phyloP scores from a whole-genome alignment of 2,797 vertebrate species.

The Notolepis coatsorum region DNA sequence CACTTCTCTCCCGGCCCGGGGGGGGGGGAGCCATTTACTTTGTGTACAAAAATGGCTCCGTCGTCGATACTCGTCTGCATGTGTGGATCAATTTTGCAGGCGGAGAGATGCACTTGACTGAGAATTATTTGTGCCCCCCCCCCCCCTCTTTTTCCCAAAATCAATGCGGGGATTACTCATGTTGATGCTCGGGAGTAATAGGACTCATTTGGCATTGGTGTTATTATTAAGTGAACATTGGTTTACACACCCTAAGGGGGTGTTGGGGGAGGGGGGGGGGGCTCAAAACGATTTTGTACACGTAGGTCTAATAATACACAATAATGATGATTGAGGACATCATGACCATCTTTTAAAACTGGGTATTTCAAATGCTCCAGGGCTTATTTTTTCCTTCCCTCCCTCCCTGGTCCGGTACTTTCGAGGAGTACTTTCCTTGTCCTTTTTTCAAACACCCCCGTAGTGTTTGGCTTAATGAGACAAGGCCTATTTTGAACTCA shows the following conservation, averaged over 20 bases:
- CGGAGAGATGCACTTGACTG: constrained; percentile 29
- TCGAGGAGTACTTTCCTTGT: constrained; percentile 44
- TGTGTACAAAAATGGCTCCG: constrained; percentile 3
- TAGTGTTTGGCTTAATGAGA: constrained; percentile 39
- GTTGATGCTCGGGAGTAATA: constrained; percentile 38
- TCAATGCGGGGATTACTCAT: constrained; percentile 25
- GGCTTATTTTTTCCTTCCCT: no score
- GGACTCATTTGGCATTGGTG: constrained; percentile 20
- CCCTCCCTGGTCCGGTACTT: constrained; percentile 3
- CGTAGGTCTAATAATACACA: constrained; percentile 11
- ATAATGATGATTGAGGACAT: constrained; percentile 7
- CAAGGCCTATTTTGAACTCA: constrained; percentile 51
- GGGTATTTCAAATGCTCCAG: constrained; percentile 34
- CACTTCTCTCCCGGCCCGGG: constrained; percentile 6
- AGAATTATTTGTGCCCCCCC: constrained; percentile 28
- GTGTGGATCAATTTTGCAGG: constrained; percentile 34
- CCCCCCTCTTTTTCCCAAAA: no score
- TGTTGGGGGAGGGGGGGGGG: constrained; percentile 16
- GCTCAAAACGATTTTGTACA: constrained; percentile 33
- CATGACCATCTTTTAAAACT: constrained; percentile 38
- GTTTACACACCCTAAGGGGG: constrained; percentile 7
- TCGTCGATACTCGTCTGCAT: constrained; percentile 22
- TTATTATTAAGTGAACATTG: constrained; percentile 4
- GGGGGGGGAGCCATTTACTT: constrained; percentile 23
- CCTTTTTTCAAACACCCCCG: constrained; percentile 42